Percentiles rank a stretch among this genome's conserved stretches.
Evolutionary conservation across 2,113 vertebrate genomes (phyloP).

Genomic region (Amphilophus citrinellus): DNA sequence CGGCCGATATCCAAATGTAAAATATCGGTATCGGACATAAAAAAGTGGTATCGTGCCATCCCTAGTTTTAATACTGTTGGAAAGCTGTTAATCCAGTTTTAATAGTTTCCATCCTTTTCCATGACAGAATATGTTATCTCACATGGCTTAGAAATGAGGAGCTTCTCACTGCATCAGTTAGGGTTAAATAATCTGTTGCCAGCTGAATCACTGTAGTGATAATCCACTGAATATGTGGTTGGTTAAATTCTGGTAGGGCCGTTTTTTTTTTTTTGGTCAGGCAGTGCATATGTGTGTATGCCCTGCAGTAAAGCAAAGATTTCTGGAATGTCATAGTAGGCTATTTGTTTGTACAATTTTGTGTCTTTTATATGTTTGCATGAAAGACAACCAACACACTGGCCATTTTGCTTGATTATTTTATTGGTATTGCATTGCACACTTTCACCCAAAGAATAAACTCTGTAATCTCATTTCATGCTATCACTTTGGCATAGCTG

Average conservation of each 20-base stretch:
- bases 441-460: constrained; percentile 10
- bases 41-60: no score
- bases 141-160: no score
- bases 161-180: no score
- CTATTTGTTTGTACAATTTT: not conserved
- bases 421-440: not conserved
- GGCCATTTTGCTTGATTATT: constrained; percentile 10
- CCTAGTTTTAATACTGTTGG: fast-evolving
- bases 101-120: no score
- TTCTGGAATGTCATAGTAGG: not conserved
- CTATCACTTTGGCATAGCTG: not conserved
- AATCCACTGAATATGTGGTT: fast-evolving
- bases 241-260: not conserved
- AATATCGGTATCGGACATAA: no score
- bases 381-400: not conserved
- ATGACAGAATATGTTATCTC: no score
- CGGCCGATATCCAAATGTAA: no score
- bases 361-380: fast-evolving
- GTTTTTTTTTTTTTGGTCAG: no score
- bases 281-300: no score
- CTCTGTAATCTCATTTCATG: not conserved
- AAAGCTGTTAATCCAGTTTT: not conserved
- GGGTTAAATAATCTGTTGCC: not conserved
- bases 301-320: no score
- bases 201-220: not conserved